Evolutionary conservation across 1,140 invertebrate species (phyloP), one percentile per base, ranked within the genome.

Genomic region (Chelonus insularis): DNA sequence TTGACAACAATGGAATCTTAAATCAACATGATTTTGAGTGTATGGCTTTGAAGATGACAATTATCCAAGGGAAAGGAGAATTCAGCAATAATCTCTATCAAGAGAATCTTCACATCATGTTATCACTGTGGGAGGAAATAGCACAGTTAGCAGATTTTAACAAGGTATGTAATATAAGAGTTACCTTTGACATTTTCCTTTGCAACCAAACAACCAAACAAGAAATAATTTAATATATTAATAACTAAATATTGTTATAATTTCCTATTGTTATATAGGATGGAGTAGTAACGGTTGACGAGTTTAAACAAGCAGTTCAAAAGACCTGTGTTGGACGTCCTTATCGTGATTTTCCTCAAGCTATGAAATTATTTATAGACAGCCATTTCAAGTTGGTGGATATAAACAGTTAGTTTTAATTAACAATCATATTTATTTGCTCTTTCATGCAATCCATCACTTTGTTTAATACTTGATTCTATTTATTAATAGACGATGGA

Each of bases 111-210:
- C 89, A 92, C 71, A 84, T 92, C 34, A 92, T 92, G 91, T 76
- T 86, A 7, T 90, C 89, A 63, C 81, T 93, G 4, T 93, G 91
- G 91, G 89, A 91, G 64, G 91, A 93, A 81, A 91, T 93, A 62
- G 85, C 91, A 1, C 87, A 91, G 65, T 80, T 93, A 61, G 90
- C 90, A 11, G 91, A 93, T 81, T 92, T 92, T 75, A 90, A 93
- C 75, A 92, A 92, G 86, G 91, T 92, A 78, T 51, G 64, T 52
- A 6, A 12, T 9, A 29, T 4, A 29, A 29, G 7, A 29, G 7
- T 29, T 29, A 7, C 7, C 25, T 29, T 16, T 34, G 2, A 25
- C 51, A 54, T 14, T 25, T 32, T 36, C 23, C 7, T 21, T 1
- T 32, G n/a, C 9, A 25, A 32, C 16, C 50, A 11, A 54, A 25